These are phyloP conservation scores for Saimiri boliviensis DNA, from an alignment of 2,113 vertebrate species.

Conservation along the genomic window DNA sequence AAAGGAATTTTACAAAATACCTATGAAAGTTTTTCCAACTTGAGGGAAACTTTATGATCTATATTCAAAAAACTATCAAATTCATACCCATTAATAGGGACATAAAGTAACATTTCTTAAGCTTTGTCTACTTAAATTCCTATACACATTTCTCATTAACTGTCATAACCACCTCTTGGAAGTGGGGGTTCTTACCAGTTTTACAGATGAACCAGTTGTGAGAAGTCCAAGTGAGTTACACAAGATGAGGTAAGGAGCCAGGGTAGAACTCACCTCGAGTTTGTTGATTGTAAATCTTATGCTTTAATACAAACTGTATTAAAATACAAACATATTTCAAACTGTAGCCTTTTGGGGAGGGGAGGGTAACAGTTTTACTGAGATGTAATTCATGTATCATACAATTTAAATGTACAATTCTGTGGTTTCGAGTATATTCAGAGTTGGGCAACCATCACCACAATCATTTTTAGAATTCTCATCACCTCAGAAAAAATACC, in stretches of 20 bases:
- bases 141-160: not conserved
- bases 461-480: not conserved
- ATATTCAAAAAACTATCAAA: not conserved
- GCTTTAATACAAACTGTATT: not conserved
- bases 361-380: not conserved
- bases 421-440: not conserved
- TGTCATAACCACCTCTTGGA: not conserved
- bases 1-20: not conserved
- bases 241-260: not conserved
- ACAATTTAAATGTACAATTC: not conserved
- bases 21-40: not conserved
- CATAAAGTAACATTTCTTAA: not conserved
- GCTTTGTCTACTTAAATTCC: conserved; percentile 4
- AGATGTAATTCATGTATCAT: not conserved
- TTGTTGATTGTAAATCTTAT: not conserved
- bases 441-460: not conserved
- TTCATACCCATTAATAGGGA: not conserved
- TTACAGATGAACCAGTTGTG: not conserved
- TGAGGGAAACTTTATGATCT: not conserved
- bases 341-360: not conserved
- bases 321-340: not conserved
- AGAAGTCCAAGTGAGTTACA: not conserved
- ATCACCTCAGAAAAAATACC: not conserved
- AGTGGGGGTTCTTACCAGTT: not conserved
- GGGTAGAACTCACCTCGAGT: not conserved